These are phyloP conservation scores for Montifringilla adamsi DNA, from an alignment of 2,113 vertebrate species.

Conservation along the genomic window DNA sequence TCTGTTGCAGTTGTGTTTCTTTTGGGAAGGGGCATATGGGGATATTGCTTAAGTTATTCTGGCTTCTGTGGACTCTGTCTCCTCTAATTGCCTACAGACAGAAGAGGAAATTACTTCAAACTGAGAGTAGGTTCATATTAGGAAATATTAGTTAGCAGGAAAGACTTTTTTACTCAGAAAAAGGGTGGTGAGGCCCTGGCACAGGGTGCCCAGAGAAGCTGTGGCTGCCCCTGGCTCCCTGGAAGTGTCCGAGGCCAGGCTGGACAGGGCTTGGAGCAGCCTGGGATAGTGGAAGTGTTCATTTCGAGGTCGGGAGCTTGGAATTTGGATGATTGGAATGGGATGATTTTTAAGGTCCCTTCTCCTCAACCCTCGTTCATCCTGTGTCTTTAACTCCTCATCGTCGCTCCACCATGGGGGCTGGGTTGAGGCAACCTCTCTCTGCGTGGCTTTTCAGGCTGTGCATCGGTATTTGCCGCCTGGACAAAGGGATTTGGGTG, in stretches of 20 bases:
- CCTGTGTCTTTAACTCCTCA: rapidly evolving
- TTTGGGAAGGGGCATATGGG: rapidly evolving
- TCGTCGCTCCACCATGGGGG: rapidly evolving
- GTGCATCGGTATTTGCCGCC: rapidly evolving
- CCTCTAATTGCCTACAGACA: not conserved
- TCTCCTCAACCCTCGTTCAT: rapidly evolving
- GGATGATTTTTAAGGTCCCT: not conserved
- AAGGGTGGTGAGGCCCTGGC: rapidly evolving
- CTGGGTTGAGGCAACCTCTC: rapidly evolving
- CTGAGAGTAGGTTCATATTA: not conserved
- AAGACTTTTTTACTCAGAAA: not conserved
- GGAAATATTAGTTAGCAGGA: not conserved
- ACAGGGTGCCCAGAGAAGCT: not conserved
- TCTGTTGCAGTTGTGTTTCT: not conserved
- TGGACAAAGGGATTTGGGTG: rapidly evolving
- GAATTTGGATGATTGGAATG: not conserved
- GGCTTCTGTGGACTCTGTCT: not conserved
- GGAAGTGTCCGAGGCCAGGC: rapidly evolving
- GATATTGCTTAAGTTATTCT: not conserved
- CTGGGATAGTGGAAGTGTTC: rapidly evolving
- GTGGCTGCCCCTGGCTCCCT: not conserved
- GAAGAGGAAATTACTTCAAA: not conserved
- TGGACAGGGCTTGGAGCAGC: rapidly evolving
- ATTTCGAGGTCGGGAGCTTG: rapidly evolving
- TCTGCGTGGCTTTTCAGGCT: not conserved